Evolutionary conservation across 2,888 invertebrate species (phyloP), one percentile per base, ranked within the genome.

Genomic region (Plagodis dolabraria): DNA sequence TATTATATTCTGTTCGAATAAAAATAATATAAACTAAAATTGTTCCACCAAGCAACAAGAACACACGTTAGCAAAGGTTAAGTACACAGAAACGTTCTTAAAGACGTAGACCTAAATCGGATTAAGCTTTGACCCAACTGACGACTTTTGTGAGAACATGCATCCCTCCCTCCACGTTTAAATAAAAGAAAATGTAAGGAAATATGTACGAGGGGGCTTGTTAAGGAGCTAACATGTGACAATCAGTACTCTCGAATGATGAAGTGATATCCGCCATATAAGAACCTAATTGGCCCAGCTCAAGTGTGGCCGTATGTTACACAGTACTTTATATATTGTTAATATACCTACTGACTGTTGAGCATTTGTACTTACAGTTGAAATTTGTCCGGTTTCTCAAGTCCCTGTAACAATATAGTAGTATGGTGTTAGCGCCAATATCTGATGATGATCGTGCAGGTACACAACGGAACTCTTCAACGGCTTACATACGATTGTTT

Each of bases 241-340:
- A 68, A 68, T 71, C 72, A 76, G 65, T 63, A 59, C 47, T 72
- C 67, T 68, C 56, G 68, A 75, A 76, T 75, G 71, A 81, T 68
- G 73, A 71, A 75, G 70, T 77, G 79, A 80, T 80, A 79, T 75
- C 70, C 70, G 67, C 69, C 55, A 64, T 74, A 66, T 69, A 64
- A 64, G 55, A 55, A 64, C 58, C 69, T 82, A 82, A 83, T 82
- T 82, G 80, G 79, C 67, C 67, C 47, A 64, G 57, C 59, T 65
- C 59, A 67, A 72, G 60, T 63, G 46, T 33, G 35, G 57, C 47
- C 34, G 48, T 7, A 0, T 47, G 35, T 74, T 46, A 80, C 76
- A 81, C 79, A 68, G 71, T 51, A 47, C 40, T 0, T 22, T 22
- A 22, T 22, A 1, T 22, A 22, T 22, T 22, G 22, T 2, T 22